Base-by-base conservation (phyloP, 2,797 vertebrate species). In the Xerus rutilus region DNA sequence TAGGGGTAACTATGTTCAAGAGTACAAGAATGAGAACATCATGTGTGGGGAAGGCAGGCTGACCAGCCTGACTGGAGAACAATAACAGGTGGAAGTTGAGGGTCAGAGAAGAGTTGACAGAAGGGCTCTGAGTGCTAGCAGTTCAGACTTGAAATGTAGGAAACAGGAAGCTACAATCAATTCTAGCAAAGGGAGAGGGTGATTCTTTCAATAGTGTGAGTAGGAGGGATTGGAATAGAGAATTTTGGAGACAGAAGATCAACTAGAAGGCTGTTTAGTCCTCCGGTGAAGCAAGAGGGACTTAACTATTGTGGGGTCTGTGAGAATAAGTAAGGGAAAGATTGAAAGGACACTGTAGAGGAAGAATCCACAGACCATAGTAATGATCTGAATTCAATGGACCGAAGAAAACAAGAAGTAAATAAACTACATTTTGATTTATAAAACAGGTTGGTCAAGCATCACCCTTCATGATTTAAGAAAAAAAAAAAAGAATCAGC, bases 361-460 rank as follows among this genome's bases (percentile, higher is more conserved):
- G 69, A 93, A 91, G 90, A 95, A 82, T 47, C 64, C 67, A 82
- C 4, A 54, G 92, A 94, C 65, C 89, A 57, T 74, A 59, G 49
- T 69, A 94, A 95, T 72, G 86, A 91, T 70, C 91, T 69, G 91
- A 87, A 94, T 74, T 97, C 86, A 96, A 72, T 57, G 93, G 91
- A 72, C 93, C 89, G 86, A 84, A 94, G 65, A 93, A 95, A 82
- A 86, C 65, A 91, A 76, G 93, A 86, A 91, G 79, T 76, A 94
- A 96, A 95, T 52, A 95, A 91, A 94, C 79, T 81, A 72, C 76
- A 70, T 91, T 86, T 73, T 76, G 79, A 93, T 49, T 95, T 45
- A 82, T 64, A 74, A 94, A 87, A 89, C 52, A 78, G 67, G n/a
- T 32, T 43, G 67, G 73, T 64, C 54, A 89, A 83, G 82, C 64